Percentiles rank a stretch among this genome's conserved stretches.
phyloP scores from a whole-genome alignment of 2,888 invertebrate species.

The Panopea generosa region DNA sequence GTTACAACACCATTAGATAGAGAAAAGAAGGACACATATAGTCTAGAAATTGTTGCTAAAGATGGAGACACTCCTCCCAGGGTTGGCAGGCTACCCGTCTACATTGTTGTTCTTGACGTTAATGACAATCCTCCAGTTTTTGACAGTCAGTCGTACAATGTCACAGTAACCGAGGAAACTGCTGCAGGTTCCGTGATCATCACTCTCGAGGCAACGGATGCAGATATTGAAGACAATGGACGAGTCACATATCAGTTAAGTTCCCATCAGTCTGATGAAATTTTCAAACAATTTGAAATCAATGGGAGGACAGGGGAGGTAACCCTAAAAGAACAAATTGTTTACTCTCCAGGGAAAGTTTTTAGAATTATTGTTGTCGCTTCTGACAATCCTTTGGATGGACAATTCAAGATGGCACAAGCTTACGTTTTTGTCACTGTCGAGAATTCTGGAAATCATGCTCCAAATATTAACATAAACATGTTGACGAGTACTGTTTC shows the following conservation, averaged over 20 bases:
- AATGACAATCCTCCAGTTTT: constrained; percentile 74
- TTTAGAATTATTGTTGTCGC: constrained; percentile 75
- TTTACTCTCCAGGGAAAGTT: constrained; percentile 66
- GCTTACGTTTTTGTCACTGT: constrained; percentile 86
- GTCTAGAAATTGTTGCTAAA: constrained; percentile 67
- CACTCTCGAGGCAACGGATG: constrained; percentile 91
- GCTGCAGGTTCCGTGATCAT: constrained; percentile 55
- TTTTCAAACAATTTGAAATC: constrained; percentile 68
- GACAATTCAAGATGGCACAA: constrained; percentile 71
- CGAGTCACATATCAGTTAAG: constrained; percentile 85
- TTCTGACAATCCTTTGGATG: constrained; percentile 70
- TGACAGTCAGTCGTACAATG: constrained; percentile 54
- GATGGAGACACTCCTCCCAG: constrained; percentile 69
- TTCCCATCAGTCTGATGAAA: constrained; percentile 67
- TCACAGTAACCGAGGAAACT: constrained; percentile 64
- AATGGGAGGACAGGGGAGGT: constrained; percentile 72
- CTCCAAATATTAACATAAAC: constrained; percentile 88
- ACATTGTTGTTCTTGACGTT: constrained; percentile 65
- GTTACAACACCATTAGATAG: constrained; percentile 69
- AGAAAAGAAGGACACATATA: constrained; percentile 67
- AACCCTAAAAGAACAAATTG: constrained; percentile 65
- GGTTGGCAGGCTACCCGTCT: constrained; percentile 61
- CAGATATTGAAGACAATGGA: constrained; percentile 92
- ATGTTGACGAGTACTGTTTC: constrained; percentile 69
- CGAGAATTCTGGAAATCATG: constrained; percentile 96